Evolutionary conservation across 2,888 invertebrate species (phyloP), one percentile per base, ranked within the genome.

Genomic region (Quadroppia sp.): DNA sequence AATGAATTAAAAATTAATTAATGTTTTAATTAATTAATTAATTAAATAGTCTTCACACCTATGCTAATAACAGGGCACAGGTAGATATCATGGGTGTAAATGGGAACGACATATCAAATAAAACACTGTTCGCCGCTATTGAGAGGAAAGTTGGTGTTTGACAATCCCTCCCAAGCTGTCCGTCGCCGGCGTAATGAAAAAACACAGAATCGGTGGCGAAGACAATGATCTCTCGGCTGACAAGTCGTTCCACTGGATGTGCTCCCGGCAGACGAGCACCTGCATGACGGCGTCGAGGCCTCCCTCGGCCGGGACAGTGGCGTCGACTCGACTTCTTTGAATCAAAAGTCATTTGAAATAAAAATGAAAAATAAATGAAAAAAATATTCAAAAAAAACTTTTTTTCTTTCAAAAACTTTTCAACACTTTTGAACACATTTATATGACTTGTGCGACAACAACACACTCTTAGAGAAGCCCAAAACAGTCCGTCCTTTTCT

Each of bases 241-340:
- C 80, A 93, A 89, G 77, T 91, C 89, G 73, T 98, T 86, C 99
- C 99, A 99, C 15, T 96, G 95, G 79, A 98, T 95, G 81, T 92
- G 87, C 70, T 89, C 83, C 80, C 90, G 80, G 79, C 78, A 87
- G 25, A 94, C 94, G 61, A 99, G 90, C 0, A 97, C 95, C 84
- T 99, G 99, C 94, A 99, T 97, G 78, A 99, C 93, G 32, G 98
- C 99, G 85, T 99, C 99, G 82, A 99, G 97, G 11, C 99, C 98
- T 74, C 99, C 99, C 83, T 99, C 99, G 0, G 99, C 98, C 86
- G 86, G 13, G 86, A 86, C 25, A 86, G 82, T 75, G 77, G 76
- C 7, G 80, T 80, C 20, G 76, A 75, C 32, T 73, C 74, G 1
- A 79, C 79, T 59, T 78, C 73, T 20, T 56, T 36, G 1, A 92